Percentiles rank a stretch among this genome's conserved stretches.
phyloP scores from a whole-genome alignment of 2,888 invertebrate genomes.

The Diaperis boleti region DNA sequence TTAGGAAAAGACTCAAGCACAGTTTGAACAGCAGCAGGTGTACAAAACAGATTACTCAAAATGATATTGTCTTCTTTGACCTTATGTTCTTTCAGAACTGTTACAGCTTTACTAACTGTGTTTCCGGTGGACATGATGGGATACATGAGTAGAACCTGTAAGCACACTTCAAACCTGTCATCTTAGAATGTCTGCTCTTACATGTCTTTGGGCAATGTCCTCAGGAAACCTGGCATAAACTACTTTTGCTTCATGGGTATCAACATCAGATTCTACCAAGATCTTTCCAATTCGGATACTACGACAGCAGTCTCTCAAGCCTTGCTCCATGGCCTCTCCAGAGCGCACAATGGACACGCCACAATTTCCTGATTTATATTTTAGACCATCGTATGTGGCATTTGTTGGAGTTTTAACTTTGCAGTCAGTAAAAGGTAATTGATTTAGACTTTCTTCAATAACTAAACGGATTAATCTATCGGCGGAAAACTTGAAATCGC shows the following conservation, averaged over 20 bases:
- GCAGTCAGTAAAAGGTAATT: conserved; percentile 92
- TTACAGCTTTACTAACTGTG: conserved; percentile 93
- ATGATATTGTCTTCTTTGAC: conserved; percentile 96
- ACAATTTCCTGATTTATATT: conserved; percentile 97
- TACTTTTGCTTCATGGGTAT: conserved; percentile 96
- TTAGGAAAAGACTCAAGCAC: conserved; percentile 86
- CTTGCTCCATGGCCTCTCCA: conserved; percentile 73
- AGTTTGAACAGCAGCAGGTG: conserved; percentile 89
- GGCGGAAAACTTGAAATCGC: conserved; percentile 99
- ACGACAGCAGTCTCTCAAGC: conserved; percentile 95
- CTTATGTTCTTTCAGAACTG: conserved; percentile 93
- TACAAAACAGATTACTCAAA: conserved; percentile 97
- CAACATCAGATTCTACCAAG: conserved; percentile 94
- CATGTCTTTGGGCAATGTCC: conserved; percentile 87
- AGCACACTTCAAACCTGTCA: conserved; percentile 17
- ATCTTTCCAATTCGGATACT: conserved; percentile 99
- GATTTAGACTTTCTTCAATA: conserved; percentile 98
- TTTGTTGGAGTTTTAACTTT: conserved; percentile 95
- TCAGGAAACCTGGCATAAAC: conserved; percentile 98
- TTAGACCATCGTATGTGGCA: conserved; percentile 89
- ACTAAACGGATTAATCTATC: conserved; percentile 97
- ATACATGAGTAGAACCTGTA: conserved; percentile 91
- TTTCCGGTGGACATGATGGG: conserved; percentile 99
- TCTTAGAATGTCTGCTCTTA: conserved; percentile 45
- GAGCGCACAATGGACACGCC: conserved; percentile 97